These are phyloP conservation scores for Acanthurus leucopareius DNA, from an alignment of 2,797 vertebrate species.

Conservation along the genomic window DNA sequence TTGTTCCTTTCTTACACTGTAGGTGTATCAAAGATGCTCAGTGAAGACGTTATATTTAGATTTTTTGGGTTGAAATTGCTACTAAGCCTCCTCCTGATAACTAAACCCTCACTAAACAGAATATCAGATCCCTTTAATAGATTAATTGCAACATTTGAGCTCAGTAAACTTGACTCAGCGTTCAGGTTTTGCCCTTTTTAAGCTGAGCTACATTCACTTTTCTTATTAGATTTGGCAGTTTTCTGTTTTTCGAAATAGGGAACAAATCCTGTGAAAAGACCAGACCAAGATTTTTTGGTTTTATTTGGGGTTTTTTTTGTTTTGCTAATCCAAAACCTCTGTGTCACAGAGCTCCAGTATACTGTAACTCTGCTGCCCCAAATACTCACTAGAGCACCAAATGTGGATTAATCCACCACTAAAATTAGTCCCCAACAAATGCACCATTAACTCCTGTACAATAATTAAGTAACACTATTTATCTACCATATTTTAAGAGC, in stretches of 20 bases:
- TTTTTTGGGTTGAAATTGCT: too few relatives aligned
- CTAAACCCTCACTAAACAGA: conserved; percentile 1
- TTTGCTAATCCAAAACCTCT: background rate
- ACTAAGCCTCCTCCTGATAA: background rate
- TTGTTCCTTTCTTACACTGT: background rate
- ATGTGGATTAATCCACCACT: background rate
- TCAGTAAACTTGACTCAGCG: conserved; percentile 9
- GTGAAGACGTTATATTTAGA: too few relatives aligned
- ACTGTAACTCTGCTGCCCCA: background rate
- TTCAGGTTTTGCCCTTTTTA: background rate
- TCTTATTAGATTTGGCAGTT: too few relatives aligned
- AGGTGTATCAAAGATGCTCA: background rate
- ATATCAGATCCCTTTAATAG: background rate
- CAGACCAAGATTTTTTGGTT: too few relatives aligned
- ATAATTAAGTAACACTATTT: too few relatives aligned
- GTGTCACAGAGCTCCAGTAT: background rate
- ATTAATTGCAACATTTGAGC: background rate
- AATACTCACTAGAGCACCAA: background rate
- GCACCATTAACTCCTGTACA: background rate
- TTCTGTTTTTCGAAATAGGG: background rate
- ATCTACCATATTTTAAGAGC: too few relatives aligned
- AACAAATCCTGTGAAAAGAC: background rate
- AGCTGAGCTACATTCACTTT: too few relatives aligned
- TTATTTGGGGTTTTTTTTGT: too few relatives aligned
- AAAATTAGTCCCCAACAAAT: background rate